phyloP scores from a whole-genome alignment of 2,797 vertebrate genomes.

The Notamacropus eugenii region DNA sequence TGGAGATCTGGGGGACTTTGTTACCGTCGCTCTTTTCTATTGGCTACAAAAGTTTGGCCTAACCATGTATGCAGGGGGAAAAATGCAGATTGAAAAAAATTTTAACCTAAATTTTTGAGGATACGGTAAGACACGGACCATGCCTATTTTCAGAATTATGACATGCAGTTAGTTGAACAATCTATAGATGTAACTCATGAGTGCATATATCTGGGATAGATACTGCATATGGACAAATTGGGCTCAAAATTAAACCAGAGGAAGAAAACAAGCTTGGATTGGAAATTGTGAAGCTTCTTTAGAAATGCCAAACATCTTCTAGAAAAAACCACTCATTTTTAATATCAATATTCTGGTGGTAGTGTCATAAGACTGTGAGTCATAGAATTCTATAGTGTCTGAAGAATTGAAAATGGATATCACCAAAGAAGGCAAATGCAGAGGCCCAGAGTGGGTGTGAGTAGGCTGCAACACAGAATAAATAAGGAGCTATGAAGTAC shows the following conservation, averaged over 20 bases:
- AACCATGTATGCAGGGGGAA: neutral
- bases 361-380: neutral
- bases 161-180: neutral
- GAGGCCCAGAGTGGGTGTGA: neutral
- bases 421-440: neutral
- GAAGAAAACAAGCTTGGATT: neutral
- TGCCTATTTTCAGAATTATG: neutral
- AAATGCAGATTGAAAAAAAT: neutral
- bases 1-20: neutral
- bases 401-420: neutral
- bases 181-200: neutral
- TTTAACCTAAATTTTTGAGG: neutral
- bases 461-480: neutral
- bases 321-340: neutral
- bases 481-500: neutral
- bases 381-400: neutral
- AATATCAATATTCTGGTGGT: neutral
- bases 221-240: neutral
- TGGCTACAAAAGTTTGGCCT: neutral
- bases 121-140: neutral
- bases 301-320: neutral
- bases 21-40: neutral
- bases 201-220: neutral
- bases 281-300: neutral
- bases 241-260: neutral